Percentiles rank a stretch among this genome's conserved stretches.
phyloP scores from a whole-genome alignment of 2,797 vertebrate species.

The Paratrypauchen microcephalus region DNA sequence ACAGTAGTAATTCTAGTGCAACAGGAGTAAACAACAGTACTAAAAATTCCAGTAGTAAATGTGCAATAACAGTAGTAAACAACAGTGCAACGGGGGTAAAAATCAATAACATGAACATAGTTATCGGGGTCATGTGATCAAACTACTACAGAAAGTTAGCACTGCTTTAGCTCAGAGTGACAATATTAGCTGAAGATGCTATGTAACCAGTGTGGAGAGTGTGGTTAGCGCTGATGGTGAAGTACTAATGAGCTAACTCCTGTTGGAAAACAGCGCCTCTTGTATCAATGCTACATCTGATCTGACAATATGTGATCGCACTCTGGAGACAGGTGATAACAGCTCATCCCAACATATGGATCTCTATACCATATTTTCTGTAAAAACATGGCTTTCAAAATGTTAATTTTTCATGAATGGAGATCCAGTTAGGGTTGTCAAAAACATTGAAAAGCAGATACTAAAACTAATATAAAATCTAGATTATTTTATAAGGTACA shows the following conservation, averaged over 20 bases:
- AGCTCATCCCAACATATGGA: slow-evolving; percentile 1
- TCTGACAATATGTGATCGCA: slow-evolving; percentile 6
- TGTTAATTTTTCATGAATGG: too few species aligned
- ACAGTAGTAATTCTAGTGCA: too few species aligned
- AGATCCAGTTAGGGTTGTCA: too few species aligned
- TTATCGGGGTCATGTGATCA: too few species aligned
- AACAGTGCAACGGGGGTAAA: too few species aligned
- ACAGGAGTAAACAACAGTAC: too few species aligned
- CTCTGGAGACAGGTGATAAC: slow-evolving; percentile 6
- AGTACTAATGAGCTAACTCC: background rate
- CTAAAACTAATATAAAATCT: too few species aligned
- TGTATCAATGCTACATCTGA: slow-evolving; percentile 3
- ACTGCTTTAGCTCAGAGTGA: background rate
- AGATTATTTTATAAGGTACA: too few species aligned
- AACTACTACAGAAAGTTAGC: background rate
- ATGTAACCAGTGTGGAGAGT: background rate
- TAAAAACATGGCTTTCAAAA: background rate
- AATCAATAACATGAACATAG: too few species aligned
- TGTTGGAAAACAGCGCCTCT: background rate
- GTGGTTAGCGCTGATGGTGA: background rate
- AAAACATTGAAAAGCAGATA: too few species aligned
- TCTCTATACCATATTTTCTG: background rate
- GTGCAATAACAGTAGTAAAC: too few species aligned
- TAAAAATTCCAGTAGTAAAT: too few species aligned
- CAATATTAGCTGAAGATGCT: background rate